A percentile compares a stretch with the other conserved stretches of the same genome.
Evolutionary conservation across 2,888 invertebrate species (phyloP).

Genomic region (Cerastis leucographa): DNA sequence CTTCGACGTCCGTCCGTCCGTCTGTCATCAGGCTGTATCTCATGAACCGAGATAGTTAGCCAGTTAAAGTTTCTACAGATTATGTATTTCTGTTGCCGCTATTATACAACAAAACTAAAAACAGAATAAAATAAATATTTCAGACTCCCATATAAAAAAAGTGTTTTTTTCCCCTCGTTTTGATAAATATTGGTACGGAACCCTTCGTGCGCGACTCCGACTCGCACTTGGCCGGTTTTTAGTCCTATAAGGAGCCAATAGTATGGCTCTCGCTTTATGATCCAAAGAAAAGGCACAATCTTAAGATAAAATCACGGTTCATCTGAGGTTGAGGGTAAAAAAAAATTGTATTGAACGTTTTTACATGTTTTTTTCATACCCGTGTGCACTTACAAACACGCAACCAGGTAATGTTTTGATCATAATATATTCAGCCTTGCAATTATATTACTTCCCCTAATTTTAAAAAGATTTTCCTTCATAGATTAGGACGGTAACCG

Average conservation of each 20-base stretch:
- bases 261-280: neutral
- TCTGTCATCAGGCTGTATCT: no score
- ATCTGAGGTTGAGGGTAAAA: neutral
- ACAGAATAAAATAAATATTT: no score
- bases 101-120: no score
- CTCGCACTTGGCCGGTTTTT: no score
- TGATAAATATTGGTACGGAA: no score
- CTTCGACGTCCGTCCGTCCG: no score
- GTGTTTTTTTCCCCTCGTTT: no score
- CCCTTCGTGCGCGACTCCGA: no score
- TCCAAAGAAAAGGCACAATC: neutral
- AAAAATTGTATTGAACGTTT: neutral
- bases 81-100: no score
- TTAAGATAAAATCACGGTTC: neutral
- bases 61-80: no score
- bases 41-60: no score
- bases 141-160: no score
- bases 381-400: constrained; percentile 21
- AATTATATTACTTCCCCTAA: constrained; percentile 59
- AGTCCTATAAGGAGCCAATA: neutral
- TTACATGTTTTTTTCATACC: neutral
- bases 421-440: constrained; percentile 64
- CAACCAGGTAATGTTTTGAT: constrained; percentile 22
- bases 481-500: constrained; percentile 49
- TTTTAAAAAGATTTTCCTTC: constrained; percentile 59